phyloP scores from a whole-genome alignment of 1,140 invertebrate species.

The Hycleus cichorii region DNA sequence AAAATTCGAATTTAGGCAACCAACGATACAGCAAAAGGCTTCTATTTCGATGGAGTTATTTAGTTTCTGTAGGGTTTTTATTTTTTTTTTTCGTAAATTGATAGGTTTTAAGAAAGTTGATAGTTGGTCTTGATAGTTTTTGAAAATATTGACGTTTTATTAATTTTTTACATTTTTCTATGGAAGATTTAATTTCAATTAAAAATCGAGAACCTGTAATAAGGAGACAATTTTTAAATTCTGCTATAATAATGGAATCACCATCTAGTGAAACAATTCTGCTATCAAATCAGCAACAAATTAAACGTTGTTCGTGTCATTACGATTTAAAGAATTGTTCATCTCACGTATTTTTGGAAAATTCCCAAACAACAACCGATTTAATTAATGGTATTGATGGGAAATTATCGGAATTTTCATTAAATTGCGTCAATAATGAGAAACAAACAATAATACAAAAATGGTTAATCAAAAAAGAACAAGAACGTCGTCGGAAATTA shows the following conservation, averaged over 20 bases:
- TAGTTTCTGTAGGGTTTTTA: too few relatives aligned
- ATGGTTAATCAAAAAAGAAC: conserved; percentile 32
- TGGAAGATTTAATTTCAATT: too few relatives aligned
- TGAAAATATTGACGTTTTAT: too few relatives aligned
- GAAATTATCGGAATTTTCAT: conserved; percentile 2
- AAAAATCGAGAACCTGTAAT: too few relatives aligned
- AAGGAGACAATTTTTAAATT: conserved; percentile 29
- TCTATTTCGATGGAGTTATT: too few relatives aligned
- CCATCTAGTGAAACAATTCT: conserved; percentile 6
- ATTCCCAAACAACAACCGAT: not conserved
- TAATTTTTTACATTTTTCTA: too few relatives aligned
- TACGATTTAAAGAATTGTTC: conserved; percentile 19
- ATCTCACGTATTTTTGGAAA: conserved; percentile 10
- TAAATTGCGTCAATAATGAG: conserved; percentile 19
- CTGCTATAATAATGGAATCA: conserved; percentile 34
- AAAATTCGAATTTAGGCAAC: too few relatives aligned
- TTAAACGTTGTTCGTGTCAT: conserved; percentile 22
- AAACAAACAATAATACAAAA: conserved; percentile 22
- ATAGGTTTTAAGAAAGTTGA: too few relatives aligned
- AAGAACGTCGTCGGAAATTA: conserved; percentile 22
- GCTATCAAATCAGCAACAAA: conserved; percentile 6
- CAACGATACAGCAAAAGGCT: too few relatives aligned
- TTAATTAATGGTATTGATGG: not conserved
- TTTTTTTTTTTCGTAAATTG: too few relatives aligned
- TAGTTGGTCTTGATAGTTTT: too few relatives aligned